These are phyloP conservation scores for Aspidiotus destructor DNA, from an alignment of 2,888 invertebrate genomes.

Conservation along the genomic window DNA sequence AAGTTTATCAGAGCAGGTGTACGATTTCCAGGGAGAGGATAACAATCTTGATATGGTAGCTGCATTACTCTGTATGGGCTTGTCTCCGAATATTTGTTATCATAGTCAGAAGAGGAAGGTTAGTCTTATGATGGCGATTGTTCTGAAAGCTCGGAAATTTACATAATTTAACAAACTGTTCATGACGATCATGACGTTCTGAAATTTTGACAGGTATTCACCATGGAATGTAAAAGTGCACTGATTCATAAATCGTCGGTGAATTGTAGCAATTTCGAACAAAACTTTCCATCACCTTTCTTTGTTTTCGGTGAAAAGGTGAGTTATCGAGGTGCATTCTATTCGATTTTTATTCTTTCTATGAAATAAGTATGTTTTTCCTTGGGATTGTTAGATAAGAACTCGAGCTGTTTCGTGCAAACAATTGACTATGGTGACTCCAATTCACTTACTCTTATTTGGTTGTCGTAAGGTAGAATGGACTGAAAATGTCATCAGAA, in stretches of 20 bases:
- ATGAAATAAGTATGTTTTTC: neutral
- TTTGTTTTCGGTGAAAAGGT: conserved; percentile 97
- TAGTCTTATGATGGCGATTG: neutral
- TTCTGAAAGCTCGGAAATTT: too few relatives aligned
- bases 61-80: conserved; percentile 76
- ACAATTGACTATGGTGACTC: conserved; percentile 91
- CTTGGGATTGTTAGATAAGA: conserved; percentile 52
- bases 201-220: conserved; percentile 57
- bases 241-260: conserved; percentile 95
- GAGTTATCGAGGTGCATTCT: conserved; percentile 16
- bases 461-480: conserved; percentile 80
- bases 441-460: conserved; percentile 83
- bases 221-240: conserved; percentile 89
- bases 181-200: neutral
- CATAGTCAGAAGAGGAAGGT: conserved; percentile 92
- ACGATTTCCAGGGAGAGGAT: conserved; percentile 61
- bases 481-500: conserved; percentile 60
- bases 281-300: conserved; percentile 82
- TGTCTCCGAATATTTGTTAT: conserved; percentile 93
- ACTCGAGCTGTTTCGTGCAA: conserved; percentile 93
- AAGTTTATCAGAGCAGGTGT: conserved; percentile 58
- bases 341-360: neutral
- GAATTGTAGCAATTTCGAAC: conserved; percentile 75
- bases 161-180: too few relatives aligned
- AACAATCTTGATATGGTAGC: conserved; percentile 66